Evolutionary conservation across 2,113 vertebrate genomes (phyloP).

Genomic region (Ramphastos sulfuratus): DNA sequence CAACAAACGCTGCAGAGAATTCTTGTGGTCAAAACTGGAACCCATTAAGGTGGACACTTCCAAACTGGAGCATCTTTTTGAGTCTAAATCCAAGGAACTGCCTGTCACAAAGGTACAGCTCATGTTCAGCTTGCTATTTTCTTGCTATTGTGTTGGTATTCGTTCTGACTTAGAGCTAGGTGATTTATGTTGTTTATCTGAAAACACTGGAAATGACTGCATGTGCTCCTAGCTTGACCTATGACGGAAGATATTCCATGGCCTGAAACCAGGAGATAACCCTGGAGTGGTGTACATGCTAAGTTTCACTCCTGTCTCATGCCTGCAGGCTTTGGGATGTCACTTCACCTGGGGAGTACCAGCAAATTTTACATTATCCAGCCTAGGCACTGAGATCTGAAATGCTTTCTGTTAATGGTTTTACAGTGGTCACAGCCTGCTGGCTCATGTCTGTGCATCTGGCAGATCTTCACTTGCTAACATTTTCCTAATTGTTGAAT

Average conservation of each 20-base stretch:
- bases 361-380: neutral
- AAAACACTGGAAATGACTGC: conserved; percentile 24
- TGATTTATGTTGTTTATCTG: conserved; percentile 52
- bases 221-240: neutral
- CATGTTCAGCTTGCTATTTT: conserved; percentile 14
- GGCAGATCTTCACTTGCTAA: neutral
- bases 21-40: conserved; percentile 96
- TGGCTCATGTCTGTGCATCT: conserved; percentile 15
- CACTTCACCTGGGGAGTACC: neutral
- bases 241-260: neutral
- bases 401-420: neutral
- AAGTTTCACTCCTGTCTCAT: neutral
- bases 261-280: neutral
- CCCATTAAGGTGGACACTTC: conserved; percentile 94
- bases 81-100: conserved; percentile 97
- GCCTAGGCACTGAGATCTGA: neutral
- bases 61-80: conserved; percentile 97
- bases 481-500: neutral
- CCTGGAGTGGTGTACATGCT: neutral
- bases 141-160: conserved; percentile 47
- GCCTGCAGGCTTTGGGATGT: neutral
- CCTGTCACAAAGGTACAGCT: conserved; percentile 91
- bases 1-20: conserved; percentile 89
- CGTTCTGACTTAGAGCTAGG: neutral
- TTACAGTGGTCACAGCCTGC: neutral